These are phyloP conservation scores for Oncorhynchus tshawytscha DNA, from an alignment of 2,113 vertebrate genomes.

Conservation along the genomic window DNA sequence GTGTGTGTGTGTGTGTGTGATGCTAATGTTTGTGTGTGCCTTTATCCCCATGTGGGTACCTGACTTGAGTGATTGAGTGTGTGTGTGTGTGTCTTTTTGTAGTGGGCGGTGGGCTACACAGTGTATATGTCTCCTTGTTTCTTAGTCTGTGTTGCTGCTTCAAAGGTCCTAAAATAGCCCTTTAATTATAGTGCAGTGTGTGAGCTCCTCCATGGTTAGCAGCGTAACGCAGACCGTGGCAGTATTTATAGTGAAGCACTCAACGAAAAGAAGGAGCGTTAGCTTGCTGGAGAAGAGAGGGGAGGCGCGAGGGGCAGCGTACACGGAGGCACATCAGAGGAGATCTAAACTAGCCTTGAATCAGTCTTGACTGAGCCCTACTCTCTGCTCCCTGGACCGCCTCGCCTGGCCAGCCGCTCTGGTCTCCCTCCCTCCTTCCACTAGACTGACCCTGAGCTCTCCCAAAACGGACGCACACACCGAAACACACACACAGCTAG, in stretches of 20 bases:
- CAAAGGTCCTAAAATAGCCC: slow-evolving; percentile 75
- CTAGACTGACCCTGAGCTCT: too few relatives aligned
- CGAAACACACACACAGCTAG: slow-evolving; percentile 12
- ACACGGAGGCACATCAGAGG: too few relatives aligned
- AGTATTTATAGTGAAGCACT: slow-evolving; percentile 71
- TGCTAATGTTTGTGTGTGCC: slow-evolving; percentile 23
- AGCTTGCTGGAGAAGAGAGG: neutral
- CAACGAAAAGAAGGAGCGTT: slow-evolving; percentile 1
- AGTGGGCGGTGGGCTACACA: slow-evolving; percentile 22
- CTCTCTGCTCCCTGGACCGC: neutral
- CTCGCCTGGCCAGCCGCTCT: neutral
- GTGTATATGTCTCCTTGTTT: slow-evolving; percentile 26
- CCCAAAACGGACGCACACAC: neutral
- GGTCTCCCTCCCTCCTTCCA: too few relatives aligned
- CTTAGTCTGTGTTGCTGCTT: slow-evolving; percentile 52
- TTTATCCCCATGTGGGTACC: slow-evolving; percentile 43
- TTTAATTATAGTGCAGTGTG: slow-evolving; percentile 77
- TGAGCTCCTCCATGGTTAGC: slow-evolving; percentile 61
- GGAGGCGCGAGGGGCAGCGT: neutral
- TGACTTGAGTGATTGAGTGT: slow-evolving; percentile 24
- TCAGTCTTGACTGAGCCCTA: neutral
- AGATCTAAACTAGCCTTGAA: neutral
- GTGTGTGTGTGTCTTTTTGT: slow-evolving; percentile 29
- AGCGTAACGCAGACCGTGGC: slow-evolving; percentile 70
- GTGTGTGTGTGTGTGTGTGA: slow-evolving; percentile 5